Evolutionary conservation across 2,113 vertebrate genomes (phyloP).

Genomic region (Hyaena hyaena): DNA sequence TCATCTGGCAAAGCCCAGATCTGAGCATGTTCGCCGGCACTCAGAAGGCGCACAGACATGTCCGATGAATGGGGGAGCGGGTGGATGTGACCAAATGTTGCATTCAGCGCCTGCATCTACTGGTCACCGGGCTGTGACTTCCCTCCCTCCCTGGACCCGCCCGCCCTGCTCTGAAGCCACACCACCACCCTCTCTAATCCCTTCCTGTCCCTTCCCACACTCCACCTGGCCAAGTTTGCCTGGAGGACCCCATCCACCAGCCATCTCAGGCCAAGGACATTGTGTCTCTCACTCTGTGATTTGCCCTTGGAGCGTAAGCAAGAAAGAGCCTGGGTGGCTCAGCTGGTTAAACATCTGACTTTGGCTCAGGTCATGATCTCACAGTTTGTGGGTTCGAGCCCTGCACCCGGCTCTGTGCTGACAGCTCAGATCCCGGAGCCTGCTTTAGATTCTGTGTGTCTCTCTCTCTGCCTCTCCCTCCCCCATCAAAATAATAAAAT

Average conservation of each 20-base stretch:
- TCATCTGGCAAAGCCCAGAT: too few relatives aligned
- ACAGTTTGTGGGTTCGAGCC: rapidly evolving
- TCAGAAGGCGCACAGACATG: too few relatives aligned
- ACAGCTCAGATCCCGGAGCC: too few relatives aligned
- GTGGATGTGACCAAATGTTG: background rate
- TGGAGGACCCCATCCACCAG: background rate
- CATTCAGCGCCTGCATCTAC: too few relatives aligned
- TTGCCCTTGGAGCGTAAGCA: background rate
- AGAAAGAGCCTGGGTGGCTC: too few relatives aligned
- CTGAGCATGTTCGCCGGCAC: background rate
- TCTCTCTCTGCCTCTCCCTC: background rate
- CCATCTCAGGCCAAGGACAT: too few relatives aligned
- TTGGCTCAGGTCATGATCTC: too few relatives aligned
- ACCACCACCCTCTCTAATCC: too few relatives aligned
- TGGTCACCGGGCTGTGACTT: background rate
- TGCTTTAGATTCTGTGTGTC: too few relatives aligned
- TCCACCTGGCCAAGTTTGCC: background rate
- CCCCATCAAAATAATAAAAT: background rate
- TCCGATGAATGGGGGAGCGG: background rate
- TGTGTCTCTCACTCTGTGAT: background rate
- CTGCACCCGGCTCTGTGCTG: too few relatives aligned
- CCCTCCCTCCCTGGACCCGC: background rate
- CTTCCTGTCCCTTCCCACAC: background rate
- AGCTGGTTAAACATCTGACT: too few relatives aligned
- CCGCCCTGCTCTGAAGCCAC: background rate